A percentile compares a stretch with the other conserved stretches of the same genome.
These are phyloP conservation scores for Myrmecobius fasciatus DNA, from an alignment of 2,113 vertebrate species.

Conservation along the genomic window DNA sequence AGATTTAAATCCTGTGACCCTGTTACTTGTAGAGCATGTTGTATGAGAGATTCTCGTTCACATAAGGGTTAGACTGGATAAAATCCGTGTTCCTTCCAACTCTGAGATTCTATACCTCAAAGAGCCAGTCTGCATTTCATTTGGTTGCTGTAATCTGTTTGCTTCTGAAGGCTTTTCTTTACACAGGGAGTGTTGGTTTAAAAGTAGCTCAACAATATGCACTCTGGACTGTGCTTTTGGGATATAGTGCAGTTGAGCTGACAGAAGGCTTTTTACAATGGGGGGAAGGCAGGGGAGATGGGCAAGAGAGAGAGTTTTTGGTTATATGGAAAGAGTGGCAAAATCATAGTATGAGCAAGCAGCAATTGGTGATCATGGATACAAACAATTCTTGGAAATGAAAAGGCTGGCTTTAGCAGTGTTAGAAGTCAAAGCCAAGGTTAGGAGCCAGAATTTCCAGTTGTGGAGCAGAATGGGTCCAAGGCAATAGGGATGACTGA, in stretches of 20 bases:
- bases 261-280: neutral
- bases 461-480: neutral
- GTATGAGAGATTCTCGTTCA: neutral
- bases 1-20: neutral
- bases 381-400: neutral
- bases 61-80: neutral
- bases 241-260: neutral
- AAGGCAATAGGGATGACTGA: neutral
- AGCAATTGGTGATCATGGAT: neutral
- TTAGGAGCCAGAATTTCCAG: neutral
- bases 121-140: neutral
- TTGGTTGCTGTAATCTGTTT: neutral
- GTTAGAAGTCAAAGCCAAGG: neutral
- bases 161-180: neutral
- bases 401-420: neutral
- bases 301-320: neutral
- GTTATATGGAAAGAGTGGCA: neutral
- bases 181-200: neutral
- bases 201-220: neutral
- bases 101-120: neutral
- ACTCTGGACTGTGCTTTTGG: neutral
- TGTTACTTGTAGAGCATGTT: neutral
- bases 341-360: neutral
- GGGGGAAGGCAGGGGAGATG: neutral
- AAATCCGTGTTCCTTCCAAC: neutral